Conservation (phyloP, 2,888 invertebrate species). For the Machimus rusticus region DNA sequence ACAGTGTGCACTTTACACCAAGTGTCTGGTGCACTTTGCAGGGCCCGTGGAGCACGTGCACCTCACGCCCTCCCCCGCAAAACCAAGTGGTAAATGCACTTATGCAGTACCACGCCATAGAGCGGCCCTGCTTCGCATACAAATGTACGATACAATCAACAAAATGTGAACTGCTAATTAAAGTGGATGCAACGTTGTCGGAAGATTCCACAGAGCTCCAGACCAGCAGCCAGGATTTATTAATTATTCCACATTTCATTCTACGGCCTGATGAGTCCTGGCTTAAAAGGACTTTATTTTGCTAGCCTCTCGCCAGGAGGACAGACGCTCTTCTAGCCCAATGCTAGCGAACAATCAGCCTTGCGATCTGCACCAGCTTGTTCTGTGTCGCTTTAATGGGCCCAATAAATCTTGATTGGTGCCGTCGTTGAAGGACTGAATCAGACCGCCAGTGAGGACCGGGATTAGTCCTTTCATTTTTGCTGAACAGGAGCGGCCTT, state of each 20-base stretch:
- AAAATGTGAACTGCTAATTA: constrained; percentile 21
- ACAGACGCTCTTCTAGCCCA: background rate
- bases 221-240: background rate
- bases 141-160: constrained; percentile 6
- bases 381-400: constrained; percentile 8
- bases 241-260: constrained; percentile 19
- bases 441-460: background rate
- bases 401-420: constrained; percentile 26
- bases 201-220: background rate
- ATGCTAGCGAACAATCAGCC: background rate
- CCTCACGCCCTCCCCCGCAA: background rate
- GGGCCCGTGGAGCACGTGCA: background rate
- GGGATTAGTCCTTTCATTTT: constrained; percentile 10
- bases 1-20: background rate
- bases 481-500: background rate
- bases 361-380: background rate
- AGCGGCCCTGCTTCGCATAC: background rate
- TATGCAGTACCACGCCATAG: background rate
- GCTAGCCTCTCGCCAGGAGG: background rate
- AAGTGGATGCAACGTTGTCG: background rate
- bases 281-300: constrained; percentile 10
- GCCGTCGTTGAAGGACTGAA: background rate
- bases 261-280: background rate
- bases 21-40: constrained; percentile 3
- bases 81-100: constrained; percentile 17